Evolutionary conservation across 2,888 invertebrate genomes (phyloP).

Genomic region (Pyrgus malvae): DNA sequence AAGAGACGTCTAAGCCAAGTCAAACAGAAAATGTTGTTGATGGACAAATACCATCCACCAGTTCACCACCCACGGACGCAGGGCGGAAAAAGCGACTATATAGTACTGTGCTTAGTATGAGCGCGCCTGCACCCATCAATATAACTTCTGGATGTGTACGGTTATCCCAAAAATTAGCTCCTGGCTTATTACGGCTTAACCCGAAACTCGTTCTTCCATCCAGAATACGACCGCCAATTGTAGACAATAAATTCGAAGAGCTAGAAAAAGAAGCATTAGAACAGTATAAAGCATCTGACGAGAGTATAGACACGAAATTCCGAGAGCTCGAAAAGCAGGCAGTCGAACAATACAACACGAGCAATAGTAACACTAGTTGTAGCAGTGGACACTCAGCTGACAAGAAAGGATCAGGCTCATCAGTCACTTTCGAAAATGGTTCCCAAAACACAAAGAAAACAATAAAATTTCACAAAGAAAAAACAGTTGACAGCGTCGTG

Average conservation of each 20-base stretch:
- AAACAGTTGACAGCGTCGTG: conserved; percentile 67
- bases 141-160: conserved; percentile 56
- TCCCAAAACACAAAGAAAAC: conserved; percentile 45
- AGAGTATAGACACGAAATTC: conserved; percentile 81
- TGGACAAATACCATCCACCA: conserved; percentile 59
- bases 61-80: conserved; percentile 54
- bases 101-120: conserved; percentile 78
- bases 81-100: conserved; percentile 73
- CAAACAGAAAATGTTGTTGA: conserved; percentile 50
- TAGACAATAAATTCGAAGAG: conserved; percentile 76
- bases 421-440: conserved; percentile 43
- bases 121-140: conserved; percentile 59
- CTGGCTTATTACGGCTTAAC: conserved; percentile 67
- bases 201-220: conserved; percentile 64
- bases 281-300: conserved; percentile 81
- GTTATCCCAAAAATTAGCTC: conserved; percentile 63
- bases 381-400: conserved; percentile 68
- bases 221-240: conserved; percentile 55
- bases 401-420: conserved; percentile 49
- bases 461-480: conserved; percentile 70
- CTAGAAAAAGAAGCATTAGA: conserved; percentile 83
- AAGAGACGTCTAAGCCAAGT: conserved; percentile 40
- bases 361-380: conserved; percentile 75
- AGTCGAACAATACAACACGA: conserved; percentile 84
- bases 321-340: conserved; percentile 85